Percentiles rank a stretch among this genome's conserved stretches.
phyloP scores from a whole-genome alignment of 2,113 vertebrate species.

The Dasyurus viverrinus region DNA sequence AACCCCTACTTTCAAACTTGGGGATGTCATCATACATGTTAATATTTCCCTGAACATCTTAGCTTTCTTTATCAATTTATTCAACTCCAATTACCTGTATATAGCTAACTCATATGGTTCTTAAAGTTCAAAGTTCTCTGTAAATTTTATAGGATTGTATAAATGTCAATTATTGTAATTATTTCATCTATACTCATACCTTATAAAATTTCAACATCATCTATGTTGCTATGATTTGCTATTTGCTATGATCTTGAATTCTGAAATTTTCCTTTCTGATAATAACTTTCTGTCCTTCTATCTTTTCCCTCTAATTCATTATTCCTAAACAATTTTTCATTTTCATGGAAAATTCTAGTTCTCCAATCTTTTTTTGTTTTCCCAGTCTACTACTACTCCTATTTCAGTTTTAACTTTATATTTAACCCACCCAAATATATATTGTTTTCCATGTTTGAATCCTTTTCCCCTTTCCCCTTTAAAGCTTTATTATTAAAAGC shows the following conservation, averaged over 20 bases:
- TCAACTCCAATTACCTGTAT: background rate
- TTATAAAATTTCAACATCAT: background rate
- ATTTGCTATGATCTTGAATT: background rate
- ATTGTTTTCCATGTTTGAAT: background rate
- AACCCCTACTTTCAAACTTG: background rate
- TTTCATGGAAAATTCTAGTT: no score
- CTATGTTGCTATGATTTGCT: no score
- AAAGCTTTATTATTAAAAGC: background rate
- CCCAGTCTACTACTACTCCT: no score
- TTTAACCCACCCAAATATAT: background rate
- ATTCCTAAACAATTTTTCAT: no score
- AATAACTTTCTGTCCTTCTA: background rate
- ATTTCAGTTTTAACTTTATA: no score
- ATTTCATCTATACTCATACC: background rate
- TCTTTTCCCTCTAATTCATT: no score
- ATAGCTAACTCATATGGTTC: background rate
- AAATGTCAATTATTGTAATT: background rate
- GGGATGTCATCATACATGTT: background rate
- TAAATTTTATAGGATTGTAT: background rate
- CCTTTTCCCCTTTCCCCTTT: background rate
- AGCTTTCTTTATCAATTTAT: background rate
- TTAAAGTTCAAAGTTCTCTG: background rate
- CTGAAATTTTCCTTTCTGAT: background rate
- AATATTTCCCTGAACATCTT: background rate
- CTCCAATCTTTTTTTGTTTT: no score